Base-by-base conservation (phyloP, 2,888 invertebrate genomes). In the Epirrita christyi region DNA sequence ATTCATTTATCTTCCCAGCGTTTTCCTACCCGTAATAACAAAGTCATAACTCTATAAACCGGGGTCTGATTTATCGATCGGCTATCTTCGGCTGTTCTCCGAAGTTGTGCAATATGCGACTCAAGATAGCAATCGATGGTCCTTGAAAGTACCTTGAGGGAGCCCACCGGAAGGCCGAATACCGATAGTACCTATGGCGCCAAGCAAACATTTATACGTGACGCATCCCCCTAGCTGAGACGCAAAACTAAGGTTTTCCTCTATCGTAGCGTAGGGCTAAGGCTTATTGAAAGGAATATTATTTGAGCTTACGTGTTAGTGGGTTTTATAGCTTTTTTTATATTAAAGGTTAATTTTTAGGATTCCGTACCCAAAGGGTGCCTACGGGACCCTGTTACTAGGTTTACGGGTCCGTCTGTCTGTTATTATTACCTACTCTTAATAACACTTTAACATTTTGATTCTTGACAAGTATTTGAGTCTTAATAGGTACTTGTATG, bases 121-220 rank as follows among this genome's bases (percentile, higher is more conserved):
- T 71, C 75, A 72, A 85, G 84, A 85, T 85, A 75, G 78, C 76
- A 83, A 84, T 88, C 86, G 86, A 88, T 86, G 85, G 86, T 76
- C 81, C 87, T 89, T 83, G 84, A 69, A 76, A 78, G 80, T 78
- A 75, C 71, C 71, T 73, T 68, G 70, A 61, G 66, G 75, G 76
- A 70, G 71, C 72, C 67, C 69, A 75, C 79, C 84, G 83, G 83
- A 85, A 84, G 81, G 68, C 73, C 74, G 75, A 80, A 78, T 79
- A 75, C 80, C 79, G 81, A 81, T 80, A 80, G 81, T 73, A 76
- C 70, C n/a, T 21, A 21, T 3, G 46, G 68, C 70, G 72, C 71
- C 77, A 72, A 72, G 80, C 80, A 85, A 89, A 88, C 85, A 87
- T 86, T 86, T 83, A 80, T 75, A 87, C 89, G 88, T 88, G 88